phyloP scores from a whole-genome alignment of 2,888 invertebrate genomes.

The Hypomecis punctinalis region DNA sequence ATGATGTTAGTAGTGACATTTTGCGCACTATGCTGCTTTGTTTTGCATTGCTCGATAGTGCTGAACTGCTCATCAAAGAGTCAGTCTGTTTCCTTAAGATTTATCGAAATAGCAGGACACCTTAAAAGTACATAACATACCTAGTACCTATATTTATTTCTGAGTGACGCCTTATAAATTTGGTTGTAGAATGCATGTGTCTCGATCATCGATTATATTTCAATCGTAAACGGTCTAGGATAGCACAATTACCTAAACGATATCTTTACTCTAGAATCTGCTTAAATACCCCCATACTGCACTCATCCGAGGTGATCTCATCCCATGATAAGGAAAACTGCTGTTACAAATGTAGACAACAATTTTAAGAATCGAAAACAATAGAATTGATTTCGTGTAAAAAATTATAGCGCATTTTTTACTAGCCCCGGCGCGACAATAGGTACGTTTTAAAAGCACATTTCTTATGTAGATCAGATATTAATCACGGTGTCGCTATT shows the following conservation, averaged over 20 bases:
- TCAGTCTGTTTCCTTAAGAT: too few relatives aligned
- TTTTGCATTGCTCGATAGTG: too few relatives aligned
- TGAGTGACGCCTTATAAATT: too few relatives aligned
- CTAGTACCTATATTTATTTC: too few relatives aligned
- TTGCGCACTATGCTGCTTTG: too few relatives aligned
- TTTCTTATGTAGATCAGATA: slow-evolving; percentile 63
- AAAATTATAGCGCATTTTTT: slow-evolving; percentile 42
- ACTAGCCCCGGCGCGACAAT: slow-evolving; percentile 38
- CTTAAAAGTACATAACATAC: too few relatives aligned
- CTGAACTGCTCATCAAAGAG: too few relatives aligned
- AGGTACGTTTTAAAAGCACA: slow-evolving; percentile 40
- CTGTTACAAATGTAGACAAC: background rate
- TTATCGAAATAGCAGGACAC: too few relatives aligned
- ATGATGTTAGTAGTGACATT: background rate
- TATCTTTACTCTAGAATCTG: background rate
- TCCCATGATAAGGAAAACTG: slow-evolving; percentile 6
- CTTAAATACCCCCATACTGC: background rate
- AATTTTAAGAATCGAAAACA: slow-evolving; percentile 35
- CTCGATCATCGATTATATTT: too few relatives aligned
- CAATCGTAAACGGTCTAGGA: too few relatives aligned
- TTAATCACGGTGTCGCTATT: slow-evolving; percentile 76
- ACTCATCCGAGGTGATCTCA: slow-evolving; percentile 4
- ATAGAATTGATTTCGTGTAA: slow-evolving; percentile 35
- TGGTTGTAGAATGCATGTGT: too few relatives aligned
- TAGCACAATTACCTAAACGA: too few relatives aligned